Base-by-base conservation (phyloP, 2,113 vertebrate species). In the Setophaga coronata region DNA sequence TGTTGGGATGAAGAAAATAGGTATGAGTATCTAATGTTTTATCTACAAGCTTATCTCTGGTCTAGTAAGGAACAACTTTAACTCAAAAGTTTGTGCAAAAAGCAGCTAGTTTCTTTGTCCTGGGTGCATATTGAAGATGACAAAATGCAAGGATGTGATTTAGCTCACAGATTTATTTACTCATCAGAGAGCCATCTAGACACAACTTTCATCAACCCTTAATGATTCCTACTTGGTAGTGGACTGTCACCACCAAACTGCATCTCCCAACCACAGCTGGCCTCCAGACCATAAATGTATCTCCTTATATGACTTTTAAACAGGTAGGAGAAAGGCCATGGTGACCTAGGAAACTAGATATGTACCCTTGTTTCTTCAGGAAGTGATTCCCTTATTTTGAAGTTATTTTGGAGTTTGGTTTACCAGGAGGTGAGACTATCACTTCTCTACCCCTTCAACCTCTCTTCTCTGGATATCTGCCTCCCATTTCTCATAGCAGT, bases 81-180 rank as follows among this genome's bases (percentile, higher is more conserved):
- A 47, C 62, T 62, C 62, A 58, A 57, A 76, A 61, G 2, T 56
- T 86, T 69, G 16, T 45, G 65, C 34, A 43, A 33, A 42, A 70
- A 70, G 18, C 12, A 42, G 54, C 18, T 56, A 6, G 15, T 64
- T 82, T 36, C 36, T 91, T 88, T 87, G 48, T 62, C 26, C 38
- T 60, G 15, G 0, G 0, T 54, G 19, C 20, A 9, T 1, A 9
- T 0, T 12, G 26, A 94, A 71, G 24, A 82, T 42, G 19, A 43
- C 21, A 70, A 84, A 48, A 50, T 50, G 10, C 28, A 77, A 71
- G 10, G 33, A 64, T 43, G 17, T n/a, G 36, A 43, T 78, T 89
- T 78, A 89, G 42, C 6, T 51, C 21, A 43, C 20, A 73, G 34
- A 6, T 65, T 85, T 72, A 40, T 78, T 77, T 89, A 50, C 5